These are phyloP conservation scores for Crossocerus cetratus DNA, from an alignment of 2,888 invertebrate species.

Conservation along the genomic window DNA sequence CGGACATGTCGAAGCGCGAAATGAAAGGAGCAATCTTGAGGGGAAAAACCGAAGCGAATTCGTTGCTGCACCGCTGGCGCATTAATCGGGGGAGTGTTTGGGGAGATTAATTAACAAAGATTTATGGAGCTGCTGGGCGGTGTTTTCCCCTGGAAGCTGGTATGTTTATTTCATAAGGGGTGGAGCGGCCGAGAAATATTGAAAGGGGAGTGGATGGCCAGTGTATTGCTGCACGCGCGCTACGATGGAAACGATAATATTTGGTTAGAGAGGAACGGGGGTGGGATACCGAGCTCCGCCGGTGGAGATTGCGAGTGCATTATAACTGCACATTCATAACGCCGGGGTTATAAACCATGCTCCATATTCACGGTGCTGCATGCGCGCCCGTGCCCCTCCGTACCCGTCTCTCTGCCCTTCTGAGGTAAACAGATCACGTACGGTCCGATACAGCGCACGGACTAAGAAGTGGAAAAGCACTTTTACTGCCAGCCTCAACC, in stretches of 20 bases:
- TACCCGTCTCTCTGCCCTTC: constrained; percentile 14
- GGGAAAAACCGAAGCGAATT: no score
- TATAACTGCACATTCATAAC: neutral
- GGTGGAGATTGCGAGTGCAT: constrained; percentile 8
- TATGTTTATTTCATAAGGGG: neutral
- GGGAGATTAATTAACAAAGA: no score
- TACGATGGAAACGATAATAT: neutral
- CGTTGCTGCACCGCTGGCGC: no score
- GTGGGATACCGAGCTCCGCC: neutral
- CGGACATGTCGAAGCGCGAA: no score
- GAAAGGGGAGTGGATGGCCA: neutral
- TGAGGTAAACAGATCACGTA: constrained; percentile 36
- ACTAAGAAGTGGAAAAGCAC: constrained; percentile 26
- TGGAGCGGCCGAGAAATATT: neutral
- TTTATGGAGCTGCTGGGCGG: no score
- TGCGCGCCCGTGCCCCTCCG: constrained; percentile 6
- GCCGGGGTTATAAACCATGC: neutral
- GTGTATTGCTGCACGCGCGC: neutral
- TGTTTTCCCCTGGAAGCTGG: no score
- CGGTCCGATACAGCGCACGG: constrained; percentile 2
- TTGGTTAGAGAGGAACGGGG: neutral
- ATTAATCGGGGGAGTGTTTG: no score
- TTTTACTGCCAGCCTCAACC: constrained; percentile 18
- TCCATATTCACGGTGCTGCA: constrained; percentile 18
- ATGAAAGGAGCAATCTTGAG: no score